Evolutionary conservation across 2,113 vertebrate genomes (phyloP).

Genomic region (Anolis sagrei): DNA sequence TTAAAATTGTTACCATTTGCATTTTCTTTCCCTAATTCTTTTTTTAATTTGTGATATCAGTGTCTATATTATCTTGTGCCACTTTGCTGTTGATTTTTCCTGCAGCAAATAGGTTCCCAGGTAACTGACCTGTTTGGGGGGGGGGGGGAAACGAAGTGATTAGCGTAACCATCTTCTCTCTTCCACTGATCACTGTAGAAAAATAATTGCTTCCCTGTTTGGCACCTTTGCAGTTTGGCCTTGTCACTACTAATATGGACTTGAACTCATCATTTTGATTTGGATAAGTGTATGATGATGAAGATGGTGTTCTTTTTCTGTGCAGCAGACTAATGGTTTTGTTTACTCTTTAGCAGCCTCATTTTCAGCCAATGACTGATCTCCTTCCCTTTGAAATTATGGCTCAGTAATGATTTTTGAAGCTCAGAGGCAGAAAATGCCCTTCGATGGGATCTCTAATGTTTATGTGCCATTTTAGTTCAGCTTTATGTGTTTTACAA

Average conservation of each 20-base stretch:
- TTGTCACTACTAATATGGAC: conserved; percentile 4
- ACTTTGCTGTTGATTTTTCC: not conserved
- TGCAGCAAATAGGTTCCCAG: not conserved
- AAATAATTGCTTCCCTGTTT: conserved; percentile 1
- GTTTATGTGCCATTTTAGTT: not conserved
- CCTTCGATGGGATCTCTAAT: conserved; percentile 16
- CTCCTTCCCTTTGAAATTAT: conserved; percentile 4
- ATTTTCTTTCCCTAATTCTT: not conserved
- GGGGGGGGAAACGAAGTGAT: no score
- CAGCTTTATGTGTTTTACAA: not conserved
- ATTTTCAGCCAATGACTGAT: conserved; percentile 26
- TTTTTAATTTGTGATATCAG: not conserved
- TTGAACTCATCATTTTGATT: not conserved
- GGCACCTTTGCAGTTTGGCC: not conserved
- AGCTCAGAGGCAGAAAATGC: not conserved
- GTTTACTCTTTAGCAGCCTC: conserved; percentile 27
- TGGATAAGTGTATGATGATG: not conserved
- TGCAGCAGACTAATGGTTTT: conserved; percentile 18
- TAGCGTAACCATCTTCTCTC: not conserved
- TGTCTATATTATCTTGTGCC: not conserved
- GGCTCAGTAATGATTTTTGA: conserved; percentile 18
- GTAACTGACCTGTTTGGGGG: not conserved
- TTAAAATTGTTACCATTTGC: not conserved
- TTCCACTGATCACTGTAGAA: not conserved
- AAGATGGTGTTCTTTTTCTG: conserved; percentile 2